Evolutionary conservation across 1,140 invertebrate species (phyloP), one percentile per base, ranked within the genome.

Genomic region (Drosophila nebulosa): DNA sequence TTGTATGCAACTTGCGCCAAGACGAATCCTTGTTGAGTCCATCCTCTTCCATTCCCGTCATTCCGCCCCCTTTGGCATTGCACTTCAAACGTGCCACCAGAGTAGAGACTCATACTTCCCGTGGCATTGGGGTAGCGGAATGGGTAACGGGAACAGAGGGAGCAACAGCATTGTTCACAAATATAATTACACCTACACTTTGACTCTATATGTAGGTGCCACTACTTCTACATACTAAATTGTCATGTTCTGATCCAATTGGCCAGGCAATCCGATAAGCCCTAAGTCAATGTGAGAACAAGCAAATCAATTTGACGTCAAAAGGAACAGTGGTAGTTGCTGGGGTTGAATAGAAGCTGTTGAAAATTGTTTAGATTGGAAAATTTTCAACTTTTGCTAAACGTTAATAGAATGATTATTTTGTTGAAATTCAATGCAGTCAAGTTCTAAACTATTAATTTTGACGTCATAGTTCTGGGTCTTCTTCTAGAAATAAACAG

Each of bases 61-160:
- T 77, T 77, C 76, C 77, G 70, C 7, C 5, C 74, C 73, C 71
- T 74, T 85, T 81, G 81, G 78, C 78, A 83, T 68, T 76, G 57
- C 78, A 79, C 78, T 79, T 75, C 35, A 79, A 39, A 68, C 65
- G 64, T 76, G 76, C 75, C 64, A 39, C 18, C 30, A 46, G 39
- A 46, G 52, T 61, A 78, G 51, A 69, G 59, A 57, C 67, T 51
- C 69, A 65, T 74, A 42, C 21, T 30, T 6, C 62, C 46, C 1
- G 16, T 10, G 10, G 24, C 24, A 2, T n/a, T n/a, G n/a, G n/a
- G 10, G 3, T 22, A 22, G n/a, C 21, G 30, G 9, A 12, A 26
- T 22, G 39, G 22, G 24, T 0, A 12, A 32, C 24, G 24, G 3
- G 30, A 32, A 32, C 0, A 12, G 30, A 10, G 9, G 9, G 10